Evolutionary conservation across 2,888 invertebrate species (phyloP).

Genomic region (Chirona hameri): DNA sequence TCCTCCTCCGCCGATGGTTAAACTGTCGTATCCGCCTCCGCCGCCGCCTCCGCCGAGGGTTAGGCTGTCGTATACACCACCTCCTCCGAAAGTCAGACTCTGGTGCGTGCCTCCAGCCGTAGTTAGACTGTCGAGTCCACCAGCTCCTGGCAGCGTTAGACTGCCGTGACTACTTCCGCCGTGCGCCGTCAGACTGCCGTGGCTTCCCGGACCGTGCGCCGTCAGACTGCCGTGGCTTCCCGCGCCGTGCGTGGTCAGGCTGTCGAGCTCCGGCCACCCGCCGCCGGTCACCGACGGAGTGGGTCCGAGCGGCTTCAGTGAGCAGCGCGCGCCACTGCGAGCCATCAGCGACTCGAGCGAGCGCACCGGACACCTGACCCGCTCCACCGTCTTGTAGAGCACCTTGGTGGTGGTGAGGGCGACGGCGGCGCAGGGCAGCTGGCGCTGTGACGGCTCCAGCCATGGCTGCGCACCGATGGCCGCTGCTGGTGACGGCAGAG

Average conservation of each 20-base stretch:
- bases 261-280: neutral
- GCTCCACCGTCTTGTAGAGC: neutral
- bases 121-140: neutral
- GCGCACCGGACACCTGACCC: neutral
- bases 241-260: neutral
- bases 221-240: neutral
- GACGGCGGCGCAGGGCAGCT: slow-evolving; percentile 4
- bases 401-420: neutral
- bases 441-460: neutral
- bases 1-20: too few species aligned
- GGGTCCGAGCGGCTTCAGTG: neutral
- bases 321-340: neutral
- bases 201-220: neutral
- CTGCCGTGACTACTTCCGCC: neutral
- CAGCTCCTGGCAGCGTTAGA: neutral
- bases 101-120: too few species aligned
- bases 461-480: neutral
- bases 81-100: too few species aligned
- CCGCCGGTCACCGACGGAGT: neutral
- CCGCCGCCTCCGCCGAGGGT: too few species aligned
- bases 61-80: too few species aligned
- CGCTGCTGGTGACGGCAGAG: neutral
- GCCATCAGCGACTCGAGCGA: neutral
- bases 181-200: neutral
- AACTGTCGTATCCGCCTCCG: too few species aligned